A percentile compares a stretch with the other conserved stretches of the same genome.
Evolutionary conservation across 2,113 vertebrate species (phyloP).

Genomic region (Colossoma macropomum): DNA sequence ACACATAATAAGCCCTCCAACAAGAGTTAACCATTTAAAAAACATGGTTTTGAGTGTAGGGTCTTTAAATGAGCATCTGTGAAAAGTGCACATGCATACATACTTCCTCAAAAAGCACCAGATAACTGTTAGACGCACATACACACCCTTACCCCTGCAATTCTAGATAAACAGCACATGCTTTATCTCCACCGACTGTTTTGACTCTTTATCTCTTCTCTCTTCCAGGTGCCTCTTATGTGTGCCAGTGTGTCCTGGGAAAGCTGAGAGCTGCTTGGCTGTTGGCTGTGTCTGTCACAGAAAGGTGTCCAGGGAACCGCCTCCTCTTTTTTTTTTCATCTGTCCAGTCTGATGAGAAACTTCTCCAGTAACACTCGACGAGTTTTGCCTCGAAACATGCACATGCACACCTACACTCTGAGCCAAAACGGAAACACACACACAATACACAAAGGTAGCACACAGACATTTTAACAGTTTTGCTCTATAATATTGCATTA

Average conservation of each 20-base stretch:
- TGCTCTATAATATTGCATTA: slow-evolving; percentile 30
- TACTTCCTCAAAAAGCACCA: background rate
- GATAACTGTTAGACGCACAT: background rate
- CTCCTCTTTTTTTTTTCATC: slow-evolving; percentile 70
- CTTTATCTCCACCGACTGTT: background rate
- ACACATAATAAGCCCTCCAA: too few species aligned
- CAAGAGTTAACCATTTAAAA: too few species aligned
- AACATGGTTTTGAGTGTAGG: too few species aligned
- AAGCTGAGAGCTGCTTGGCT: slow-evolving; percentile 74
- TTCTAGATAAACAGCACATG: background rate
- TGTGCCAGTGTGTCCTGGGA: slow-evolving; percentile 68
- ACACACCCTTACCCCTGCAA: background rate
- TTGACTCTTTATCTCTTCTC: background rate
- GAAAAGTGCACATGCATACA: background rate
- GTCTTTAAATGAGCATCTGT: too few species aligned
- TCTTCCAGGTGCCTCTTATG: slow-evolving; percentile 67
- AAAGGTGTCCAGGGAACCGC: slow-evolving; percentile 65
- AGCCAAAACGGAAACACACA: slow-evolving; percentile 17
- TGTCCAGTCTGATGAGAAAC: slow-evolving; percentile 57
- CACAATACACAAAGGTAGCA: slow-evolving; percentile 48
- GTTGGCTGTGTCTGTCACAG: slow-evolving; percentile 65
- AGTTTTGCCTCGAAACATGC: slow-evolving; percentile 11
- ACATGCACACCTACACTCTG: slow-evolving; percentile 10
- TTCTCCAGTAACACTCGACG: slow-evolving; percentile 40
- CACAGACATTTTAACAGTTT: background rate